Base-by-base conservation (phyloP, 2,888 invertebrate genomes). In the Atrina japonica region DNA sequence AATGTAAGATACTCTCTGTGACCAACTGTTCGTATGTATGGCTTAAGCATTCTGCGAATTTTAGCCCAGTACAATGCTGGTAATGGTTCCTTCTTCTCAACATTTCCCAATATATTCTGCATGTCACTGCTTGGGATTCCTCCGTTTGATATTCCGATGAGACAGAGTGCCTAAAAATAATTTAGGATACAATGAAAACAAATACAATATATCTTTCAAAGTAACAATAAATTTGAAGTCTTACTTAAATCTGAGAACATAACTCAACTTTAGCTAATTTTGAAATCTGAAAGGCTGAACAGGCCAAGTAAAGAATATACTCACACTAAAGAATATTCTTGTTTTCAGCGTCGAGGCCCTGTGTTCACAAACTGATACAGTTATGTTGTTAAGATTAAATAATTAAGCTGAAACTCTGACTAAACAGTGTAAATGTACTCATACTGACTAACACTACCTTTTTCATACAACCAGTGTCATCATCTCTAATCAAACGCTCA, bases 41-140 rank as follows among this genome's bases (percentile, higher is more conserved):
- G 80, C 35, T 84, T 82, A 16, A 88, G 70, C n/a, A 70, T 59
- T 18, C 88, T 68, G 21, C 82, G 73, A 0, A 85, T 74, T 5
- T 75, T 80, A 1, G 82, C 80, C 88, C 87, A 88, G 55, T 77
- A 50, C 25, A 87, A 53, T 2, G 75, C 64, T 35, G 87, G 76
- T 3, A 83, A 68, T 45, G 80, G 78, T 55, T 82, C 80, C 47
- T 78, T 79, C 1, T 59, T 53, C 18, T 68, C 61, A 3, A 81
- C 68, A 45, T 86, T 75, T 5, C 88, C 87, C 47, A 86, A 76
- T 60, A 88, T 68, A 25, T 80, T 80, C 53, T 76, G 73, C 11
- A 88, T 58, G 53, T 83, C 82, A 18, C 75, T 73, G 29, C 75
- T 70, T 6, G 86, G 84, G 3, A 87, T 63, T 1, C n/a, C n/a